Conservation (phyloP, 2,113 vertebrate genomes). For the Lycocorax pyrrhopterus region DNA sequence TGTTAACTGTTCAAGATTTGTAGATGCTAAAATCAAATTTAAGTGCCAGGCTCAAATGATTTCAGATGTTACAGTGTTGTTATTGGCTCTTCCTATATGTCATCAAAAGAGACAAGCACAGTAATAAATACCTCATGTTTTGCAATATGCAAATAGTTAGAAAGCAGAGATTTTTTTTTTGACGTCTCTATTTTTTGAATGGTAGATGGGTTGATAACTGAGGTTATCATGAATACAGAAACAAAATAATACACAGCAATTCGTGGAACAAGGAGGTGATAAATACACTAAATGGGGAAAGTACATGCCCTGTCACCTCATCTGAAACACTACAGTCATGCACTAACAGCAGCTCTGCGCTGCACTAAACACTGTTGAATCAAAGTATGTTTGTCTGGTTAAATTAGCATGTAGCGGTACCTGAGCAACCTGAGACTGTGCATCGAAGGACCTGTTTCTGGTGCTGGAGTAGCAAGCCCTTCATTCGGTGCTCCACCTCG, state of each 20-base stretch:
- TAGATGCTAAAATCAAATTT: slow-evolving; percentile 63
- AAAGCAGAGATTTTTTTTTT: background rate
- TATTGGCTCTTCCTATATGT: slow-evolving; percentile 17
- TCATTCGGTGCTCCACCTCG: accelerated
- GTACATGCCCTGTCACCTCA: background rate
- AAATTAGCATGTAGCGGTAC: background rate
- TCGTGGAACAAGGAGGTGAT: background rate
- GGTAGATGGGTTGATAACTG: background rate
- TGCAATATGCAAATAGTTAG: background rate
- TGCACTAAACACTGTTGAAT: background rate
- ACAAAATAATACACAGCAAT: background rate
- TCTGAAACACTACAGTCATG: background rate
- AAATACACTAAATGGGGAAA: background rate
- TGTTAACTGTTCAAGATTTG: slow-evolving; percentile 67
- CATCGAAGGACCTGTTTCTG: background rate
- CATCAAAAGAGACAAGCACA: background rate
- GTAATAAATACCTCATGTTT: background rate
- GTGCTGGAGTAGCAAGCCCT: background rate
- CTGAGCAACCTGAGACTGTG: background rate
- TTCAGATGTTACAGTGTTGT: slow-evolving; percentile 43
- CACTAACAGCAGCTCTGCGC: background rate
- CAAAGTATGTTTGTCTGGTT: background rate
- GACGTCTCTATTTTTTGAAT: background rate
- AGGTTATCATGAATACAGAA: background rate
- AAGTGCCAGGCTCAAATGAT: slow-evolving; percentile 21